Evolutionary conservation across 2,113 vertebrate species (phyloP).

Genomic region (Myiozetetes cayanensis): DNA sequence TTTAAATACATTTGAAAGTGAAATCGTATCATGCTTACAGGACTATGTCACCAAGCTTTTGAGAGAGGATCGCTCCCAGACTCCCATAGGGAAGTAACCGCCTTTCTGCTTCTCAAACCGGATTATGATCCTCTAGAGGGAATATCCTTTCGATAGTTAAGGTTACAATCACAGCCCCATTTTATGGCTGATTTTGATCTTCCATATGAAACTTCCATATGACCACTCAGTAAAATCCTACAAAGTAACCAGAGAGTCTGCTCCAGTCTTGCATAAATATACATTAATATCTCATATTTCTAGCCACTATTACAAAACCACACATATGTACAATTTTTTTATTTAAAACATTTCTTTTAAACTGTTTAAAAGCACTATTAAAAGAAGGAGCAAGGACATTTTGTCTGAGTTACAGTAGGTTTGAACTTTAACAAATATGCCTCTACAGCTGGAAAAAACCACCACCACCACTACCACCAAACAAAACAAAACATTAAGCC

Average conservation of each 20-base stretch:
- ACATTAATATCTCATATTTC: not conserved
- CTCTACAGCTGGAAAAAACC: not conserved
- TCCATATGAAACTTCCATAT: not conserved
- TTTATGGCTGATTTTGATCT: slow-evolving; percentile 18
- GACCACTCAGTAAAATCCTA: not conserved
- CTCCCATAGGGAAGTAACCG: slow-evolving; percentile 37
- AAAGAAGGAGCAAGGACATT: not conserved
- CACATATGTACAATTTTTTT: not conserved
- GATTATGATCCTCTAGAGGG: slow-evolving; percentile 57
- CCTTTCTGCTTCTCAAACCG: slow-evolving; percentile 35
- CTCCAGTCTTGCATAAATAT: not conserved
- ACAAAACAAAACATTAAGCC: not conserved
- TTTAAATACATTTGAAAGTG: slow-evolving; percentile 71
- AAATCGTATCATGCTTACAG: slow-evolving; percentile 55
- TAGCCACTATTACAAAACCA: not conserved
- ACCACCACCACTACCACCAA: not conserved
- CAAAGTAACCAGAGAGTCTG: not conserved
- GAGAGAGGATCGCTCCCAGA: slow-evolving; percentile 56
- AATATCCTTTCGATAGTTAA: slow-evolving; percentile 40
- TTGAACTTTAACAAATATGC: not conserved
- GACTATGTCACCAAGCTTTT: slow-evolving; percentile 64
- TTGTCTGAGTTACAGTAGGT: not conserved
- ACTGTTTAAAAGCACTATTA: not conserved
- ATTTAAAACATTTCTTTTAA: not conserved
- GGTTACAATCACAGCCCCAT: not conserved